Evolutionary conservation across 2,797 vertebrate genomes (phyloP).

Genomic region (Toxotes lorentzi): DNA sequence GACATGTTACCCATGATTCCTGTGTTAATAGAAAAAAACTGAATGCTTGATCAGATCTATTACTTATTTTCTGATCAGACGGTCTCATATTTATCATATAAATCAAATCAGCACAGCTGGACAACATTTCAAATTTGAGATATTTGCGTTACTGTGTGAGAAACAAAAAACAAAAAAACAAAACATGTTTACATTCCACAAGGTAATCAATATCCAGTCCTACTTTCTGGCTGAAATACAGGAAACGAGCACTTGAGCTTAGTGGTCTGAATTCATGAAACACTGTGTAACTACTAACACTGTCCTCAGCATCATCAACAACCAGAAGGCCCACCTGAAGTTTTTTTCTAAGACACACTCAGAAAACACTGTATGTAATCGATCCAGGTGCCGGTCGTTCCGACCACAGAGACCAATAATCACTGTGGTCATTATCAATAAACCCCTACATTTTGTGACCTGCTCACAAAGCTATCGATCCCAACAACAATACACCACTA

Average conservation of each 20-base stretch:
- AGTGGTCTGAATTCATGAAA: background rate
- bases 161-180: background rate
- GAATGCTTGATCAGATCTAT: background rate
- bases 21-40: background rate
- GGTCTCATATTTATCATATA: too few relatives aligned
- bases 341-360: constrained; percentile 40
- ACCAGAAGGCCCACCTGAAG: constrained; percentile 23
- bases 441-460: constrained; percentile 84
- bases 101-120: background rate
- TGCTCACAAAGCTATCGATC: constrained; percentile 88
- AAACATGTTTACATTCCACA: too few relatives aligned
- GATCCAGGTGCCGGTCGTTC: constrained; percentile 44
- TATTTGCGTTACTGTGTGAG: background rate
- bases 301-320: background rate
- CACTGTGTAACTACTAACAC: background rate
- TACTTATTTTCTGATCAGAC: background rate
- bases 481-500: constrained; percentile 72
- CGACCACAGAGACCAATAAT: constrained; percentile 91
- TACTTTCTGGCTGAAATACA: background rate
- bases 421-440: constrained; percentile 92
- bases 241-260: background rate
- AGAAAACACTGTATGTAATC: constrained; percentile 46
- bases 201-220: background rate
- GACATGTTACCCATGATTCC: too few relatives aligned
- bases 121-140: background rate